Evolutionary conservation across 2,113 vertebrate genomes (phyloP).

Genomic region (Saccopteryx bilineata): DNA sequence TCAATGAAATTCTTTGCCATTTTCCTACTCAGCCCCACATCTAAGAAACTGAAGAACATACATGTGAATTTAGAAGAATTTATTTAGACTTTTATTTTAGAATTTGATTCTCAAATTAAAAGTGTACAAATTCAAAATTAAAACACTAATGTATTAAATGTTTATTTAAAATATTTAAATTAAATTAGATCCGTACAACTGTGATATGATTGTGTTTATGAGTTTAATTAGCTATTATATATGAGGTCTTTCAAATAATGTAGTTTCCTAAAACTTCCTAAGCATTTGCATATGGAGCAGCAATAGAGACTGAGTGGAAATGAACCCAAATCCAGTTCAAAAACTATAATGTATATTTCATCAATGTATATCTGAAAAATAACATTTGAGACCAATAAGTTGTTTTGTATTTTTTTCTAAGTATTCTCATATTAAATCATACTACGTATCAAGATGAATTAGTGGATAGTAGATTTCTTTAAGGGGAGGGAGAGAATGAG

Average conservation of each 20-base stretch:
- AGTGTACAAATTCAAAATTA: conserved; percentile 36
- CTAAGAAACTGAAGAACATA: not conserved
- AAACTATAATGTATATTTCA: not conserved
- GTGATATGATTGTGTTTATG: not conserved
- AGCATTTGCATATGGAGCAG: not conserved
- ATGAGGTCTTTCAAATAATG: conserved; percentile 11
- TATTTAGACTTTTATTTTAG: not conserved
- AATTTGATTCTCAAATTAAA: conserved; percentile 3
- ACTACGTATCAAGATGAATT: not conserved
- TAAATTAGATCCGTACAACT: not conserved
- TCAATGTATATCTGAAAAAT: conserved; percentile 22
- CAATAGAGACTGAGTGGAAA: conserved; percentile 33
- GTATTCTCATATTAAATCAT: not conserved
- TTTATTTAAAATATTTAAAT: not conserved
- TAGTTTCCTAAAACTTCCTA: not conserved
- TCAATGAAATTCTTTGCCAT: not conserved
- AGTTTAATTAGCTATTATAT: not conserved
- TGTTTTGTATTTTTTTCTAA: conserved; percentile 25
- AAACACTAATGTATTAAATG: not conserved
- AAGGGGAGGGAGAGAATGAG: not conserved
- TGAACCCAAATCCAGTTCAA: conserved; percentile 35
- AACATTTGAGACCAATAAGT: not conserved
- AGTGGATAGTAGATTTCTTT: not conserved
- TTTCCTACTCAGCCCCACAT: not conserved
- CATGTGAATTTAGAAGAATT: not conserved